Percentiles rank a stretch among this genome's conserved stretches.
These are phyloP conservation scores for Pheucticus melanocephalus DNA, from an alignment of 2,113 vertebrate genomes.

Conservation along the genomic window DNA sequence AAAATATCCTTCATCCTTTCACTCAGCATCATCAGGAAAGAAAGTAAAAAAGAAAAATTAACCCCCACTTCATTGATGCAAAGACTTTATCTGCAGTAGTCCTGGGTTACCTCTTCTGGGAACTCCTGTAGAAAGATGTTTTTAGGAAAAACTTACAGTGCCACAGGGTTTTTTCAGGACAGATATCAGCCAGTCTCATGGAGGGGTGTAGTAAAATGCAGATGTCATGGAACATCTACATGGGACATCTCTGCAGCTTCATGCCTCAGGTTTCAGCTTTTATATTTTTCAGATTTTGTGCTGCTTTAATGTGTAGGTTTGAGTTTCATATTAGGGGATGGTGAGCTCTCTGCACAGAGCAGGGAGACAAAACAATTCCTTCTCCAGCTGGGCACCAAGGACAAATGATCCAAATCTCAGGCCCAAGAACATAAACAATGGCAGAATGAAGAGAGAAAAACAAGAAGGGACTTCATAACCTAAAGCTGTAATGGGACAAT, in stretches of 20 bases:
- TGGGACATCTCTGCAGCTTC: not conserved
- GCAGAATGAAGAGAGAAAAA: not conserved
- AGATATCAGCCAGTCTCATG: rapidly evolving
- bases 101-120: not conserved
- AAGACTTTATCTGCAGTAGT: not conserved
- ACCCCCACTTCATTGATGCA: not conserved
- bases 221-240: not conserved
- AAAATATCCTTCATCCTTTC: not conserved
- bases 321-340: not conserved
- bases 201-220: not conserved
- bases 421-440: not conserved
- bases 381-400: not conserved
- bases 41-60: not conserved
- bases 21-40: not conserved
- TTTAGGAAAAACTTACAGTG: not conserved
- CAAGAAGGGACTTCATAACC: not conserved
- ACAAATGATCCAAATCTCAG: not conserved
- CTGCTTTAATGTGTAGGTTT: not conserved
- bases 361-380: not conserved
- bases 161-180: not conserved
- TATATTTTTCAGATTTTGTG: not conserved
- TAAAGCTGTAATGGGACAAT: not conserved
- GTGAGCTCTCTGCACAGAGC: not conserved
- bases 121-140: not conserved
- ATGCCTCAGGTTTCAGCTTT: not conserved